Conservation (phyloP, 2,888 invertebrate species). For the Nymphalis urticae region DNA sequence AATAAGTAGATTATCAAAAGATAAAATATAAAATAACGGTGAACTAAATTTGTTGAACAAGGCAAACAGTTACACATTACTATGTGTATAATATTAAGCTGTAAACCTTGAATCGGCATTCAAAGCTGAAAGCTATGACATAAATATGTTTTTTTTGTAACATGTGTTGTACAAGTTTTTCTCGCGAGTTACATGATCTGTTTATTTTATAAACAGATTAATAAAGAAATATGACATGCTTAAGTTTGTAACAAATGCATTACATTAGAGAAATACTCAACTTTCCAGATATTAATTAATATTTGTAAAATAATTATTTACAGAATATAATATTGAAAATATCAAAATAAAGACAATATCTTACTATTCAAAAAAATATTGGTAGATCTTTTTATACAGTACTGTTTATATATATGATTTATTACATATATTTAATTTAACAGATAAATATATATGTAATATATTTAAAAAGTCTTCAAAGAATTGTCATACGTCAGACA, state of each 20-base stretch:
- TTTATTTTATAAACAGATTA: slow-evolving; percentile 51
- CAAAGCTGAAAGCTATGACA: slow-evolving; percentile 45
- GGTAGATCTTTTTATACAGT: no score
- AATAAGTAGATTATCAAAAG: neutral
- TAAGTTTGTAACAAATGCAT: neutral
- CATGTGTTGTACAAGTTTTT: slow-evolving; percentile 62
- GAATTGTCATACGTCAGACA: no score
- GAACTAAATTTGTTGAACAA: neutral
- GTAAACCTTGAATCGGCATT: slow-evolving; percentile 40
- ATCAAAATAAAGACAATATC: no score
- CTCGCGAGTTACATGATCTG: slow-evolving; percentile 53
- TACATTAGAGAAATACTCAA: neutral
- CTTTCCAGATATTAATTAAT: neutral
- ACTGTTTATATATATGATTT: no score
- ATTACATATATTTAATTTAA: no score
- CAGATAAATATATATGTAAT: no score
- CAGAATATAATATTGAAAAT: neutral
- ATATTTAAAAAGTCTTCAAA: no score
- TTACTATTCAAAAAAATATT: no score
- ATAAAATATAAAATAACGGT: neutral
- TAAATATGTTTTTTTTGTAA: slow-evolving; percentile 54
- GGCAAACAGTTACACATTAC: neutral
- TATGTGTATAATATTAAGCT: slow-evolving; percentile 12
- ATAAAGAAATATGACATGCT: slow-evolving; percentile 33
- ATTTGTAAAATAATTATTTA: neutral